These are phyloP conservation scores for Limanda limanda DNA, from an alignment of 2,113 vertebrate species.

Conservation along the genomic window DNA sequence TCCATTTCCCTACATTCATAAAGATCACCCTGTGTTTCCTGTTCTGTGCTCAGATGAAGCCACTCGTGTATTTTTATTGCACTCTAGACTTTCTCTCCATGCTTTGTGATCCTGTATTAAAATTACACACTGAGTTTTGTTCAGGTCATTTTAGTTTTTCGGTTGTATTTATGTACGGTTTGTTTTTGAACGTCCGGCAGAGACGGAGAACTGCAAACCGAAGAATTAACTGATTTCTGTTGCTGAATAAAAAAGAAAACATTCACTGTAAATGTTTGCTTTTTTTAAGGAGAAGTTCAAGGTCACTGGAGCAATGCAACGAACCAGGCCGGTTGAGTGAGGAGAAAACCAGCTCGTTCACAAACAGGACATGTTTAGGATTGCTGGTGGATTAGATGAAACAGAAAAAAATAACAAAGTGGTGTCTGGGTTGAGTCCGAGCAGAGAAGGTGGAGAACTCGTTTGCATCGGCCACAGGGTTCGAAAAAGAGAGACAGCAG, in stretches of 20 bases:
- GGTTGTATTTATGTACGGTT: no score
- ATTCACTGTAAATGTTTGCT: not conserved
- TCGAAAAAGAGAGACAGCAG: not conserved
- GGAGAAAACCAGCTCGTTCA: not conserved
- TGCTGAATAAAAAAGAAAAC: not conserved
- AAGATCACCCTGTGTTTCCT: no score
- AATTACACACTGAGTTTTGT: no score
- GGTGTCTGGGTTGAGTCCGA: not conserved
- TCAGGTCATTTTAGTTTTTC: no score
- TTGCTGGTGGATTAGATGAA: not conserved
- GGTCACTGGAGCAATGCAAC: not conserved
- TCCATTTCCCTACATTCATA: no score
- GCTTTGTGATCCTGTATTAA: no score
- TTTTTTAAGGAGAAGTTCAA: not conserved
- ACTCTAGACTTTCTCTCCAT: no score
- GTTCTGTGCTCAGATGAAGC: no score
- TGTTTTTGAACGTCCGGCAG: no score
- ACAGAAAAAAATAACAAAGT: not conserved
- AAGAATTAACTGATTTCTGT: not conserved
- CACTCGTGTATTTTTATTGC: no score
- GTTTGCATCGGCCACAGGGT: constrained; percentile 9
- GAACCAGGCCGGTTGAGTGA: not conserved
- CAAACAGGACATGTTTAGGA: not conserved
- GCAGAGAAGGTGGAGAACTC: no score
- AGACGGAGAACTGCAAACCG: not conserved